phyloP scores from a whole-genome alignment of 2,113 vertebrate species.

The Prolemur simus region DNA sequence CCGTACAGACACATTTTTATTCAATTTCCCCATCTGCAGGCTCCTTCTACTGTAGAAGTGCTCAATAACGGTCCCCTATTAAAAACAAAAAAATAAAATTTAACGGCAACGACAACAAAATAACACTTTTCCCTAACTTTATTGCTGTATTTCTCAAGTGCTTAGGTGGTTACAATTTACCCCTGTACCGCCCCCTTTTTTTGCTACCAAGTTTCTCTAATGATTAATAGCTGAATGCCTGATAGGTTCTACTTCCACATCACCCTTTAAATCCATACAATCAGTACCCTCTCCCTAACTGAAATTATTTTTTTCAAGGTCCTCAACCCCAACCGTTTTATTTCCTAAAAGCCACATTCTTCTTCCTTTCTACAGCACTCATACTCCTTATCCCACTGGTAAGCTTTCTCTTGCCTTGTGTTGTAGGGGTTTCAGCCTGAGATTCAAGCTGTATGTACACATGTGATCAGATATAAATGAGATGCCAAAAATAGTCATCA shows the following conservation, averaged over 20 bases:
- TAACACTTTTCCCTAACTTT: not conserved
- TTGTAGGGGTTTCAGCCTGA: not conserved
- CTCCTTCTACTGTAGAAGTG: not conserved
- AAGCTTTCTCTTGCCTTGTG: not conserved
- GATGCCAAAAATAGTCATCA: not conserved
- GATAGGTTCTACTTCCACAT: not conserved
- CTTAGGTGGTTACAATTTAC: not conserved
- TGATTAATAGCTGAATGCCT: not conserved
- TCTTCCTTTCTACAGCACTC: not conserved
- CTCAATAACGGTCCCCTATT: not conserved
- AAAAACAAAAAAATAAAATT: not conserved
- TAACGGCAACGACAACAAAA: not conserved
- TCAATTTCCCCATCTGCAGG: not conserved
- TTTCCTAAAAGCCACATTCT: not conserved
- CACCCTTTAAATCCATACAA: not conserved
- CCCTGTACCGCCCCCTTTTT: not conserved
- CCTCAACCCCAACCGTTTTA: not conserved
- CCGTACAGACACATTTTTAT: not conserved
- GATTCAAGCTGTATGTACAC: not conserved
- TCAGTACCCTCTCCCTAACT: not conserved
- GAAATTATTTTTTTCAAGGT: slow-evolving; percentile 26
- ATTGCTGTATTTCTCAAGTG: not conserved
- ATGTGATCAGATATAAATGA: not conserved
- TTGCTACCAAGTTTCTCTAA: not conserved
- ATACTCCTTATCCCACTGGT: not conserved